Base-by-base conservation (phyloP, 2,797 vertebrate species). In the Chiroxiphia lanceolata region DNA sequence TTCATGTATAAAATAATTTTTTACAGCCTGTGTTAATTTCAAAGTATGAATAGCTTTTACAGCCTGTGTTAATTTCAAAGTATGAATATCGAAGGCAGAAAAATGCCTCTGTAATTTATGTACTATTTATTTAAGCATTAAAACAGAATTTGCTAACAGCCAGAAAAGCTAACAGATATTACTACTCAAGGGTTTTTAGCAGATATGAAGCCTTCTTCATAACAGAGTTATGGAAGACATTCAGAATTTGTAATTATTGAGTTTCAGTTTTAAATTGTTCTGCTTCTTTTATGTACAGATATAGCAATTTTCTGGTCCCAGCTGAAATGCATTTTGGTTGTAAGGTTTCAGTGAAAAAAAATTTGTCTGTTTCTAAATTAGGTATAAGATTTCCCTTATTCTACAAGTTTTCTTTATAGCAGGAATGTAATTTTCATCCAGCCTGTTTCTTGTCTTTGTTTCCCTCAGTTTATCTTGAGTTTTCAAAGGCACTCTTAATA, bases 61-160 rank as follows among this genome's bases (percentile, higher is more conserved):
- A 94, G 47, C 45, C 61, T 10, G 6, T 61, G 57, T 95, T 91
- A 89, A 89, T 97, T 89, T 95, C 68, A 82, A 54, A 75, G 91
- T 96, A 84, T 95, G 75, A 85, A 93, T 91, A 88, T 29, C 3
- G 11, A 95, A 95, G 96, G 74, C 47, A 94, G 64, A 75, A 90
- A 65, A 83, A 80, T 75, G 44, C 27, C 22, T 89, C 85, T 63
- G 83, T 94, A 96, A 95, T 92, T 51, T 88, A 65, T n/a, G 8
- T 60, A 70, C 83, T 96, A 89, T 95, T 97, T 95, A 93, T 96
- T 95, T 93, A 97, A 94, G 74, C 38, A 63, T 91, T 90, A 70
- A 40, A 50, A 82, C 21, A 86, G 33, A 93, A 79, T 63, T 84
- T 82, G 50, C 47, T 90, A 82, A 65, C 67, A 94, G 50, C 8